These are phyloP conservation scores for Falco berigora DNA, from an alignment of 2,797 vertebrate genomes.

Conservation along the genomic window DNA sequence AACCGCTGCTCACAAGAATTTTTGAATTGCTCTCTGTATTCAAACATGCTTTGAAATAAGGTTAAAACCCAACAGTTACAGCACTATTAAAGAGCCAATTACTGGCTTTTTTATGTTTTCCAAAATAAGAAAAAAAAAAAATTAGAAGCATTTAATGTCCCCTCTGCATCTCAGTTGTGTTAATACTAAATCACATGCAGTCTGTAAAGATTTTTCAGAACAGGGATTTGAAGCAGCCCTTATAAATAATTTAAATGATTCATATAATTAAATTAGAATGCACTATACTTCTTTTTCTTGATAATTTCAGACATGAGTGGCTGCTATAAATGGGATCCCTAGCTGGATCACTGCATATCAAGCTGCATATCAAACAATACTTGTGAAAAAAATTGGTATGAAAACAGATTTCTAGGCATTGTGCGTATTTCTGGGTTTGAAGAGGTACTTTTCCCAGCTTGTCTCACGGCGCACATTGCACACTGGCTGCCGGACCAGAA, in stretches of 20 bases:
- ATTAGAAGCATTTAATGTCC: not conserved
- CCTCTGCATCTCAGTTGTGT: not conserved
- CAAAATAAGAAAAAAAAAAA: conserved; percentile 7
- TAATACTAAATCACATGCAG: not conserved
- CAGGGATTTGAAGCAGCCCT: conserved; percentile 46
- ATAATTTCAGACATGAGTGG: conserved; percentile 42
- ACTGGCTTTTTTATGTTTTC: conserved; percentile 54
- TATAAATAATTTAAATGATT: conserved; percentile 58
- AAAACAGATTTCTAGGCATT: not conserved
- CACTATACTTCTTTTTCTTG: conserved; percentile 22
- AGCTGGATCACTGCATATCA: not conserved
- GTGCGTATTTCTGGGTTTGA: not conserved
- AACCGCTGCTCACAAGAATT: conserved; percentile 50
- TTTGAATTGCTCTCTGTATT: conserved; percentile 53
- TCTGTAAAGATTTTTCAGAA: conserved; percentile 35
- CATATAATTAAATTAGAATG: conserved; percentile 55
- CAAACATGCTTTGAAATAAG: conserved; percentile 59
- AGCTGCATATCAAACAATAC: not conserved
- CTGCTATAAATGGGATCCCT: conserved; percentile 19
- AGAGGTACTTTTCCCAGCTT: not conserved
- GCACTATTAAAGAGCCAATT: conserved; percentile 52
- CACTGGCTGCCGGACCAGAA: not conserved
- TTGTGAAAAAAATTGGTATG: not conserved
- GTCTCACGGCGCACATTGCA: not conserved
- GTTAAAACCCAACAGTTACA: conserved; percentile 56